Base-by-base conservation (phyloP, 2,888 invertebrate genomes). In the Aporophyla nigra region DNA sequence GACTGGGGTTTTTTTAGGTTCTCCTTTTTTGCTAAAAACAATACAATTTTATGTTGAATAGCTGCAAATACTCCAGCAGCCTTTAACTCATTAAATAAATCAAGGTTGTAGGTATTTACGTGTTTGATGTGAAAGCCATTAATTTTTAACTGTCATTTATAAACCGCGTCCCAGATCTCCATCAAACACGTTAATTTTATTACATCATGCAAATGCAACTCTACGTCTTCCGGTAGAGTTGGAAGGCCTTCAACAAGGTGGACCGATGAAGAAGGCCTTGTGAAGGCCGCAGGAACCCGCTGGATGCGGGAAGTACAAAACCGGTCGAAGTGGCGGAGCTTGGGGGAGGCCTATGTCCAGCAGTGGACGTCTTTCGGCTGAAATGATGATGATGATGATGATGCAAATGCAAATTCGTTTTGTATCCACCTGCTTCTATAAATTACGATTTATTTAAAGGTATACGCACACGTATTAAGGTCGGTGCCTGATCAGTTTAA, bases 1-100 rank as follows among this genome's bases (percentile, higher is more conserved):
- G 0, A 93, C 78, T 2, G 92, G 93, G 0, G 71, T 51, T 56
- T 54, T 59, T 14, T 14, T 5, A 12, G 21, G 5, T 21, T 10
- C 19, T 1, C 0, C 0, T 6, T 0, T 53, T 46, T 12, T 3
- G 16, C 40, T 80, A 54, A 14, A 74, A 74, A 19, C n/a, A 65
- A n/a, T 24, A 27, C 21, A 24, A 33, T 46, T n/a, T n/a, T 54
- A 16, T 27, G 2, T n/a, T 43, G 12, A 49, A 21, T 33, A 21
- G 9, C 14, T 33, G 27, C 27, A 16, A 51, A 51, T 16, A 21
- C 1, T 27, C 27, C 5, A 3, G 21, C 66, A 27, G 21, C 27
- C 27, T 46, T 63, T 24, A 65, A 27, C 12, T 21, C 65, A 7
- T 14, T 21, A 49, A 27, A 27, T 66, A 51, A 6, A 27, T 49